Base-by-base conservation (phyloP, 37 sponge, comb jelly and placozoan genomes). In the Bolinopsis microptera region DNA sequence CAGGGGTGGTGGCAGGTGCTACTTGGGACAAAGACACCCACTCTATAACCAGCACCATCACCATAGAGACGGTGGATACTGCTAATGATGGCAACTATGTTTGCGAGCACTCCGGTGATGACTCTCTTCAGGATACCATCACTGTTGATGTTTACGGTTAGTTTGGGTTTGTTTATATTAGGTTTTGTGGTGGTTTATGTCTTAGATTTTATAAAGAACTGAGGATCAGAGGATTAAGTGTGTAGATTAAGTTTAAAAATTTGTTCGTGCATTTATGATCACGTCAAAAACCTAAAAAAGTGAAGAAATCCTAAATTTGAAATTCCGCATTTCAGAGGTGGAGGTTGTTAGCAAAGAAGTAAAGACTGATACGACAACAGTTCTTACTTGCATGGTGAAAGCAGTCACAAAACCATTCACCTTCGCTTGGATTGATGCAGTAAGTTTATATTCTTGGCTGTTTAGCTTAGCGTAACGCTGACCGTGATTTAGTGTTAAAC, bases 401-500 rank as follows among this genome's bases (percentile, higher is more conserved):
- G 26, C n/a, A 23, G 18, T 28, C 26, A 30, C 75, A 8, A 21
- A n/a, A 5, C 2, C 18, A 24, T 72, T 72, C 31, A 72, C 75
- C 5, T 72, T 72, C 75, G 75, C 75, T 24, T 72, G 75, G 75
- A 72, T 5, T 30, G n/a, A 72, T 72, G 75, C 75, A 23, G 75
- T 72, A 72, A 72, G 75, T 72, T 28, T 22, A n/a, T n/a, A n/a
- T n/a, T n/a, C n/a, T n/a, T n/a, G n/a, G n/a, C n/a, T n/a, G n/a
- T n/a, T n/a, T n/a, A n/a, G n/a, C n/a, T n/a, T n/a, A n/a, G n/a
- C n/a, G n/a, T n/a, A n/a, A n/a, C n/a, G n/a, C n/a, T n/a, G n/a
- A n/a, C n/a, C n/a, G n/a, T n/a, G n/a, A n/a, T n/a, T n/a, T n/a
- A 67, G 21, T 67, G 68, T 67, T 21, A 67, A 22, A n/a, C n/a